Evolutionary conservation across 2,113 vertebrate genomes (phyloP), one percentile per base, ranked within the genome.

Genomic region (Myiagra hebetior): DNA sequence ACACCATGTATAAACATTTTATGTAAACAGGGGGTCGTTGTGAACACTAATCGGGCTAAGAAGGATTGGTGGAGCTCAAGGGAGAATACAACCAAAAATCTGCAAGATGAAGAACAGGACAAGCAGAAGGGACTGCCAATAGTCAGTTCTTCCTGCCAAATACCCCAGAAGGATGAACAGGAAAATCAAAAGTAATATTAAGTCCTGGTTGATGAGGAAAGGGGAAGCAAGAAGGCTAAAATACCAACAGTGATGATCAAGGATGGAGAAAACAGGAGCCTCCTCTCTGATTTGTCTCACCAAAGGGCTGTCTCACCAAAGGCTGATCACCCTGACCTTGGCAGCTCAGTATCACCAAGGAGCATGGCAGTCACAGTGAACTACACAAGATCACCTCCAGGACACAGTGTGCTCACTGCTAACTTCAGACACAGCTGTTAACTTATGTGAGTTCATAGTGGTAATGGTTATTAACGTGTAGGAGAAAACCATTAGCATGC

Each of bases 321-420:
- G 10, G 9, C 16, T 79, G 7, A 2, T 39, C 18, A 60, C 16
- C 13, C n/a, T 37, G 37, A 74, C 37, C 15, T 11, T 74, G 56
- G 7, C 21, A 87, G 12, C n/a, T 85, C 44, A 75, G 14, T 22
- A 47, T 28, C 27, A 59, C 20, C 44, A 63, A 74, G 14, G 23
- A 69, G 13, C 3, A 26, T 19, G 31, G 4, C 1, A 2, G 15
- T 44, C 11, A 14, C 24, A 41, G 21, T 42, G 35, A 77, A 15
- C 9, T 46, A 9, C n/a, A 33, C 0, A 0, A 6, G 18, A 27
- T 39, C 24, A 47, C 6, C 16, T 81, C 50, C 1, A 1, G 35
- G 24, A 78, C 23, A 50, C 1, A 4, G 17, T 13, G 19, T 26
- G 15, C 20, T 63, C 16, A 37, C 27, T 1, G 0, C 17, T 85